A percentile compares a stretch with the other conserved stretches of the same genome.
phyloP scores from a whole-genome alignment of 1,140 invertebrate genomes.

The Polypedilum vanderplanki region DNA sequence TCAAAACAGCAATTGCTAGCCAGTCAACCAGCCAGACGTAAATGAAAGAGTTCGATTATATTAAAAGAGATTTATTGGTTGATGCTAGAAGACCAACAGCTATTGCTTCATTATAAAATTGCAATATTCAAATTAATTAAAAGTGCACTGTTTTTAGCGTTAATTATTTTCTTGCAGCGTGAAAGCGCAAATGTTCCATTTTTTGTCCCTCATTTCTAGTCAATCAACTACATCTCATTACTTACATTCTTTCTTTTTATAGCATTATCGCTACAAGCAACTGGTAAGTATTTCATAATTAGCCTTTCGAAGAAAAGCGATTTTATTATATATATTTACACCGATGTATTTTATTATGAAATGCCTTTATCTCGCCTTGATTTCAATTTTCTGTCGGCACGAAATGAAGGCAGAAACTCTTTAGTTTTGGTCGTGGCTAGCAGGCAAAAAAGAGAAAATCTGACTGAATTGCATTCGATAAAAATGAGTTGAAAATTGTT shows the following conservation, averaged over 20 bases:
- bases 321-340: not conserved
- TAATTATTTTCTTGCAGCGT: too few species aligned
- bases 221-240: not conserved
- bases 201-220: too few species aligned
- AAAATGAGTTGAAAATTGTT: not conserved
- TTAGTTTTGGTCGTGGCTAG: not conserved
- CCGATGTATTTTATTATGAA: not conserved
- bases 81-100: too few species aligned
- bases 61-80: not conserved
- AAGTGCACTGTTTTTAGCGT: too few species aligned
- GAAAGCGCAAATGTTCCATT: too few species aligned
- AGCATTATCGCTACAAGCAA: not conserved
- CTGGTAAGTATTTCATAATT: not conserved
- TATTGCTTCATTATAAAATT: too few species aligned
- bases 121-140: too few species aligned
- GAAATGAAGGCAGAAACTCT: not conserved
- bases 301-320: not conserved
- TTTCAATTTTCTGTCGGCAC: not conserved
- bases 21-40: too few species aligned
- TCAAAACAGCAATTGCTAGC: not conserved
- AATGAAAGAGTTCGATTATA: not conserved
- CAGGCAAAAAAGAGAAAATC: too few species aligned
- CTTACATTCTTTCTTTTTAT: not conserved
- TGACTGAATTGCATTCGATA: too few species aligned
- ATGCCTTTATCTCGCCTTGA: not conserved